A percentile compares a stretch with the other conserved stretches of the same genome.
Conservation (phyloP, 2,888 invertebrate species). For the Polydrusus cervinus region DNA sequence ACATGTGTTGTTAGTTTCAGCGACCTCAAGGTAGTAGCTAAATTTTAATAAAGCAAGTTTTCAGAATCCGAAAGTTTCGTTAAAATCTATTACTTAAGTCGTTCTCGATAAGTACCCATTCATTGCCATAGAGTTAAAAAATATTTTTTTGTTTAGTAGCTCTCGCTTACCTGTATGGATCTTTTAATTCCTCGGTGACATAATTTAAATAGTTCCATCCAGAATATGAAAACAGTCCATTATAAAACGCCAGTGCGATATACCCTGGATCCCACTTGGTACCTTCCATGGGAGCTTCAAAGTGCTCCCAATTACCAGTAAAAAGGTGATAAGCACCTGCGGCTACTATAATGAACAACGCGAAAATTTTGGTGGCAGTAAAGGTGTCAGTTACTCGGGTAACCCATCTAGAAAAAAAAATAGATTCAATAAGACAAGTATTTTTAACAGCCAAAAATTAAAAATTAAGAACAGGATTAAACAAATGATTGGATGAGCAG, state of each 20-base stretch:
- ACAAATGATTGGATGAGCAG: too few species aligned
- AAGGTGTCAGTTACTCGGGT: slow-evolving; percentile 95
- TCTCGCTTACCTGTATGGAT: slow-evolving; percentile 81
- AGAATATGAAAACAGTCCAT: slow-evolving; percentile 94
- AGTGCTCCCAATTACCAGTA: slow-evolving; percentile 83
- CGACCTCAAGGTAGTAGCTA: too few species aligned
- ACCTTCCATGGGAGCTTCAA: slow-evolving; percentile 83
- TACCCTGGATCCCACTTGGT: slow-evolving; percentile 86
- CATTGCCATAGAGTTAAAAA: too few species aligned
- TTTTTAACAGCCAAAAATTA: background rate
- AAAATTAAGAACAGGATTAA: too few species aligned
- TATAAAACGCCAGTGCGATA: slow-evolving; percentile 92
- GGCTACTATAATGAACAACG: slow-evolving; percentile 87
- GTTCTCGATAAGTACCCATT: too few species aligned
- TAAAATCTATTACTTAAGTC: too few species aligned
- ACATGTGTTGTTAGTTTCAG: too few species aligned
- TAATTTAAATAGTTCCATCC: slow-evolving; percentile 96
- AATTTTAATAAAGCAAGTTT: too few species aligned
- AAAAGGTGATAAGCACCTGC: slow-evolving; percentile 85
- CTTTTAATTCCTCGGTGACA: slow-evolving; percentile 92
- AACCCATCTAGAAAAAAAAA: slow-evolving; percentile 77
- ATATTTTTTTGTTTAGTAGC: too few species aligned
- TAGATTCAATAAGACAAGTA: background rate
- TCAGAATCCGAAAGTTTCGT: too few species aligned
- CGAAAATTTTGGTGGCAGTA: slow-evolving; percentile 92